These are phyloP conservation scores for Esox masquinongy DNA, from an alignment of 2,797 vertebrate species.

Conservation along the genomic window DNA sequence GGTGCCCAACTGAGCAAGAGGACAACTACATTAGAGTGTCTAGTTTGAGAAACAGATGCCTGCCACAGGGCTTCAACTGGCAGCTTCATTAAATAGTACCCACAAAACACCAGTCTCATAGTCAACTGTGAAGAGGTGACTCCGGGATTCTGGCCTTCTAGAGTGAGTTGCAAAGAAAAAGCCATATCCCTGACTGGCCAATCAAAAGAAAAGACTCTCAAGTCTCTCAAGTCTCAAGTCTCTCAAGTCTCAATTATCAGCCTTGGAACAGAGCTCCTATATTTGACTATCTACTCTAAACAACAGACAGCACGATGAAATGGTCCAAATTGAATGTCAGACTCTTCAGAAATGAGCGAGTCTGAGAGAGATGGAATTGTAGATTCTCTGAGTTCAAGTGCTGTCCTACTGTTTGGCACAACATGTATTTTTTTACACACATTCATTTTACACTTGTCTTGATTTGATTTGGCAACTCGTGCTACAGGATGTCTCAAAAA, in stretches of 20 bases:
- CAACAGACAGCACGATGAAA: constrained; percentile 61
- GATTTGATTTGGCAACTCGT: neutral
- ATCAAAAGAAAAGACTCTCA: too few species aligned
- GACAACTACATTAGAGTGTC: too few species aligned
- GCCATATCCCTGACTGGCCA: too few species aligned
- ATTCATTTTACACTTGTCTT: neutral
- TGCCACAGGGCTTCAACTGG: too few species aligned
- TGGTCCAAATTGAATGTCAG: constrained; percentile 60
- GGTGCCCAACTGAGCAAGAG: too few species aligned
- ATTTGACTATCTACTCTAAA: constrained; percentile 47
- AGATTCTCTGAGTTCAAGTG: neutral
- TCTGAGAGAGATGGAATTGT: neutral
- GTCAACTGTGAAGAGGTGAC: too few species aligned
- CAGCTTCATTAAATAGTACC: too few species aligned
- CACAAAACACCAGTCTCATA: too few species aligned
- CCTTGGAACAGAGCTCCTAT: constrained; percentile 48
- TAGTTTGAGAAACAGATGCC: too few species aligned
- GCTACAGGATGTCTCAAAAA: neutral
- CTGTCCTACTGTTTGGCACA: neutral
- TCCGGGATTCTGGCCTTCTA: too few species aligned
- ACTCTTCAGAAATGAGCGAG: constrained; percentile 17
- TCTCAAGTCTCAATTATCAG: constrained; percentile 58
- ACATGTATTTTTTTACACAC: neutral
- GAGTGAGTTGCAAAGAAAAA: too few species aligned
- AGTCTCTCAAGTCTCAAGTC: constrained; percentile 47